phyloP scores from a whole-genome alignment of 2,888 invertebrate species.

The Drosophila neonasuta region DNA sequence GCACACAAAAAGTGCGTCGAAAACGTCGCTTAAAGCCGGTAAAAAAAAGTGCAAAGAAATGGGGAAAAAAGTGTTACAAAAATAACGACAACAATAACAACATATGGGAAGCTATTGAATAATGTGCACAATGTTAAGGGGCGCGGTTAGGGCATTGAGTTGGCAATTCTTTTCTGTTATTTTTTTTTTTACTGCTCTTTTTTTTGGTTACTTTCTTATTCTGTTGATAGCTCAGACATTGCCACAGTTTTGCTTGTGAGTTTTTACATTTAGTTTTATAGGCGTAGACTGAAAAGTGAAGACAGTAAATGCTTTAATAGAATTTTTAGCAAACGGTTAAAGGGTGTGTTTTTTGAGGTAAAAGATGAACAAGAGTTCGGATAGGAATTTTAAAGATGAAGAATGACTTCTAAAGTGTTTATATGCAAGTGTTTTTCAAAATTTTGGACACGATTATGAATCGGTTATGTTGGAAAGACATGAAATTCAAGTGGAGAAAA shows the following conservation, averaged over 20 bases:
- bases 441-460: background rate
- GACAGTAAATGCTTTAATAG: slow-evolving; percentile 2
- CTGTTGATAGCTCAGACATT: background rate
- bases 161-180: slow-evolving; percentile 17
- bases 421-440: background rate
- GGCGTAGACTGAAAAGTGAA: background rate
- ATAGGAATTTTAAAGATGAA: background rate
- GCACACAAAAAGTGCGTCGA: slow-evolving; percentile 55
- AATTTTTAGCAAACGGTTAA: background rate
- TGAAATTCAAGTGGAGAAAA: too few relatives aligned
- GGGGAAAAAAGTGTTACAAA: slow-evolving; percentile 38
- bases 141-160: slow-evolving; percentile 47
- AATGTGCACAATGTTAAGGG: slow-evolving; percentile 51
- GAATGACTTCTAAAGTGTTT: too few relatives aligned
- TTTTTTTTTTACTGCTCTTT: background rate
- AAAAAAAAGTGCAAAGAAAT: slow-evolving; percentile 36
- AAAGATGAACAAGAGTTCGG: too few relatives aligned
- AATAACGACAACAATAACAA: slow-evolving; percentile 44
- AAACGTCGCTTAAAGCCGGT: slow-evolving; percentile 59
- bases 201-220: slow-evolving; percentile 7
- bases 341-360: background rate
- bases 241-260: slow-evolving; percentile 15
- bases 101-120: slow-evolving; percentile 57
- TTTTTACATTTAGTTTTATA: slow-evolving; percentile 7
- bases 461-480: background rate